These are phyloP conservation scores for Lophotriccus pileatus DNA, from an alignment of 2,797 vertebrate species.

Conservation along the genomic window DNA sequence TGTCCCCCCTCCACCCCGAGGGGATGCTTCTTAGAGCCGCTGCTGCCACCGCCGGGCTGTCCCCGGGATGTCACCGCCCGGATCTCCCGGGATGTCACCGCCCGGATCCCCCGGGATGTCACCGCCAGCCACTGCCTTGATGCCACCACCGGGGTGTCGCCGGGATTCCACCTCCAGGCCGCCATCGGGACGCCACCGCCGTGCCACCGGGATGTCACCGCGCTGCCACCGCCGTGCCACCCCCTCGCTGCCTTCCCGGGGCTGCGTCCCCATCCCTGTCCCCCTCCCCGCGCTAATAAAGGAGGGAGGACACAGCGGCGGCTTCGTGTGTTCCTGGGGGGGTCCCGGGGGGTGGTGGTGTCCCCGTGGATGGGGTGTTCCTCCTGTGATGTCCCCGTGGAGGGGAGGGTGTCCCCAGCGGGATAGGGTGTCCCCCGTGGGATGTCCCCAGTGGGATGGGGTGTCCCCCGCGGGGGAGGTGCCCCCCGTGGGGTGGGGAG, in stretches of 20 bases:
- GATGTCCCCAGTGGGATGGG: not conserved
- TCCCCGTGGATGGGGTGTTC: too few relatives aligned
- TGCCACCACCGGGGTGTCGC: not conserved
- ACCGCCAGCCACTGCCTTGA: not conserved
- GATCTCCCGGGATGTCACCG: not conserved
- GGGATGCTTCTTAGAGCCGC: not conserved
- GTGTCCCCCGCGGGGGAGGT: not conserved
- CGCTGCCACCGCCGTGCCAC: not conserved
- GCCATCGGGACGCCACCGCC: not conserved
- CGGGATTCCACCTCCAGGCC: not conserved
- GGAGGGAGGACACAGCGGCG: not conserved
- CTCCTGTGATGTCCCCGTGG: too few relatives aligned
- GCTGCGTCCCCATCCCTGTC: not conserved
- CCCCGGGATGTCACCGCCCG: not conserved
- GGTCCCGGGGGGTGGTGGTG: too few relatives aligned
- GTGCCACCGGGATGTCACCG: not conserved
- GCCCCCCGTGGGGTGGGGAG: not conserved
- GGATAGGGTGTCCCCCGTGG: not conserved
- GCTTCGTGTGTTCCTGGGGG: not conserved
- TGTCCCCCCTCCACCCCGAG: not conserved
- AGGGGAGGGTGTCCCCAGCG: not conserved
- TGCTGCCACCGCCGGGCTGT: not conserved
- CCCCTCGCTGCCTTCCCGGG: not conserved
- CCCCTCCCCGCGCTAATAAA: not conserved
- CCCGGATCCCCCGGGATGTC: not conserved